phyloP scores from a whole-genome alignment of 2,888 invertebrate genomes.

The Orchestes rusci region DNA sequence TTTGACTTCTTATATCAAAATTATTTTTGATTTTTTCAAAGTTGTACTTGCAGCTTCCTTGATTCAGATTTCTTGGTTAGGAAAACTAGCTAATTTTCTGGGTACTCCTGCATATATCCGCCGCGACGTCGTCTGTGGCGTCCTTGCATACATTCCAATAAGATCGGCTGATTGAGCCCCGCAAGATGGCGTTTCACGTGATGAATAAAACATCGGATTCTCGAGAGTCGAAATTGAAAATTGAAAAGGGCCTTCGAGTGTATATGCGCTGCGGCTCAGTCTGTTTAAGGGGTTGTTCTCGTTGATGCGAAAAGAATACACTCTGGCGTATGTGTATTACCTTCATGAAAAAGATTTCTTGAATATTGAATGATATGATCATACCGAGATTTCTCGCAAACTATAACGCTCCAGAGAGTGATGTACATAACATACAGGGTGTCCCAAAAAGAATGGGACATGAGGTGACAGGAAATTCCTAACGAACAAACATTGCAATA shows the following conservation, averaged over 20 bases:
- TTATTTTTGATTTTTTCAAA: no score
- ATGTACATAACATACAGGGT: no score
- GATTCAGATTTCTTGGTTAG: no score
- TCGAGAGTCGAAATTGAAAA: conserved; percentile 42
- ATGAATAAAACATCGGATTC: conserved; percentile 46
- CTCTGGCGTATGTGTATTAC: conserved; percentile 6
- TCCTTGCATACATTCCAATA: conserved; percentile 43
- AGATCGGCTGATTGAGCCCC: conserved; percentile 46
- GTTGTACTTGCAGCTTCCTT: no score
- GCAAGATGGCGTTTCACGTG: conserved; percentile 46
- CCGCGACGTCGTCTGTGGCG: conserved; percentile 16
- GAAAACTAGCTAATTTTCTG: conserved; percentile 24
- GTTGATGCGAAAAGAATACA: conserved; percentile 21
- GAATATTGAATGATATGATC: no score
- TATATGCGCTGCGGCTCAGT: conserved; percentile 14
- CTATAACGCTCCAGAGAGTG: no score
- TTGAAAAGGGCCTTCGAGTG: conserved; percentile 42
- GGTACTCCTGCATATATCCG: conserved; percentile 9
- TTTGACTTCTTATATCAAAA: no score
- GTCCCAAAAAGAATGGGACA: no score
- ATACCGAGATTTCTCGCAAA: no score
- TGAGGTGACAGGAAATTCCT: no score
- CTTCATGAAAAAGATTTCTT: neutral
- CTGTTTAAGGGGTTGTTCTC: conserved; percentile 19
- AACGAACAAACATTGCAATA: no score